Conservation (phyloP, 2,888 invertebrate species). For the Trypoxylon attenuatum region DNA sequence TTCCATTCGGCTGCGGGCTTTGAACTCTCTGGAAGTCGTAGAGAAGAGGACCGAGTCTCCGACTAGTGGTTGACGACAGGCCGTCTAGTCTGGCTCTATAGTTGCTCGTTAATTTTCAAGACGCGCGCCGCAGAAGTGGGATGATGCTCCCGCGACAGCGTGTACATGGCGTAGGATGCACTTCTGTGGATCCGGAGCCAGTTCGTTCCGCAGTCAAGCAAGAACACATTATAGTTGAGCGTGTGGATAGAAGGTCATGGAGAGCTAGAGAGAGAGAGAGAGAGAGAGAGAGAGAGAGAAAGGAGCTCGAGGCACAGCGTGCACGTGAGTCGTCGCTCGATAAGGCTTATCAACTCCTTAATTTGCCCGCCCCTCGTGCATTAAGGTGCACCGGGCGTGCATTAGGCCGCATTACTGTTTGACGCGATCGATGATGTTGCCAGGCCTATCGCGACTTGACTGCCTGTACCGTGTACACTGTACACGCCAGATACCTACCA, state of each 20-base stretch:
- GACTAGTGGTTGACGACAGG: no score
- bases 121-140: constrained; percentile 31
- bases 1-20: neutral
- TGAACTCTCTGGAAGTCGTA: no score
- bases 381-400: constrained; percentile 51
- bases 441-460: constrained; percentile 32
- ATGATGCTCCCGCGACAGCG: constrained; percentile 17
- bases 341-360: constrained; percentile 62
- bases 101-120: constrained; percentile 39
- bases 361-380: constrained; percentile 52
- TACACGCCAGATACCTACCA: no score
- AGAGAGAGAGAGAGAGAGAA: no score
- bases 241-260: no score
- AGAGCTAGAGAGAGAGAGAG: no score
- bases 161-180: no score
- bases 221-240: constrained; percentile 25
- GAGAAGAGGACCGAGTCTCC: no score
- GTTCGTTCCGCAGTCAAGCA: constrained; percentile 22
- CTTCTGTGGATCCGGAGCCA: constrained; percentile 32
- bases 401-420: constrained; percentile 58
- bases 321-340: constrained; percentile 41
- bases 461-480: no score
- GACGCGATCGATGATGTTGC: constrained; percentile 56
- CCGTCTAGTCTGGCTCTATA: no score
- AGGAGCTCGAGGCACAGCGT: constrained; percentile 7